A percentile compares a stretch with the other conserved stretches of the same genome.
Evolutionary conservation across 2,113 vertebrate genomes (phyloP).

Genomic region (Hucho hucho): DNA sequence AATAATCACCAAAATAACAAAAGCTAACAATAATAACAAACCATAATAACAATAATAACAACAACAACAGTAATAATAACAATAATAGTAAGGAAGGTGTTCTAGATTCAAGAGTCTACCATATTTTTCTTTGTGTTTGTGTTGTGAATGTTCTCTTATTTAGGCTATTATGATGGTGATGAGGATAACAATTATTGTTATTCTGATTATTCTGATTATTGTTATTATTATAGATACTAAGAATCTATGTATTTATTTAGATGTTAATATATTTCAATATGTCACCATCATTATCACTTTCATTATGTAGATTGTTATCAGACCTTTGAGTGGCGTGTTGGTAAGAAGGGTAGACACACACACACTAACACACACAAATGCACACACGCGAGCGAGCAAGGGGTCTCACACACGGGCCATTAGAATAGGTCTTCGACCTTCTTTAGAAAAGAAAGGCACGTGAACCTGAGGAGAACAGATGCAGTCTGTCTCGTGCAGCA

Average conservation of each 20-base stretch:
- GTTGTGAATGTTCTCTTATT: constrained; percentile 13
- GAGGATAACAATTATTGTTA: no score
- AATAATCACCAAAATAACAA: no score
- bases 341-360: constrained; percentile 5
- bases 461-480: constrained; percentile 89
- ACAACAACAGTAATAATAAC: no score
- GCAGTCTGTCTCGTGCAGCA: constrained; percentile 85
- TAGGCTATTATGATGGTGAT: not conserved
- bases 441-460: constrained; percentile 7
- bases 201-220: no score
- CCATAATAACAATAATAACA: no score
- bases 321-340: not conserved
- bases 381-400: not conserved
- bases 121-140: not conserved
- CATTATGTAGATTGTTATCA: not conserved
- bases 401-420: constrained; percentile 14
- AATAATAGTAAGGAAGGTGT: no score
- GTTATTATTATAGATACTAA: no score
- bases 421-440: constrained; percentile 44
- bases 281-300: not conserved
- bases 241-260: no score
- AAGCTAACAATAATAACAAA: no score
- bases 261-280: not conserved
- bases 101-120: no score
- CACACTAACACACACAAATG: not conserved